Percentiles rank a stretch among this genome's conserved stretches.
phyloP scores from a whole-genome alignment of 1,140 invertebrate species.

The Microvelia longipes region DNA sequence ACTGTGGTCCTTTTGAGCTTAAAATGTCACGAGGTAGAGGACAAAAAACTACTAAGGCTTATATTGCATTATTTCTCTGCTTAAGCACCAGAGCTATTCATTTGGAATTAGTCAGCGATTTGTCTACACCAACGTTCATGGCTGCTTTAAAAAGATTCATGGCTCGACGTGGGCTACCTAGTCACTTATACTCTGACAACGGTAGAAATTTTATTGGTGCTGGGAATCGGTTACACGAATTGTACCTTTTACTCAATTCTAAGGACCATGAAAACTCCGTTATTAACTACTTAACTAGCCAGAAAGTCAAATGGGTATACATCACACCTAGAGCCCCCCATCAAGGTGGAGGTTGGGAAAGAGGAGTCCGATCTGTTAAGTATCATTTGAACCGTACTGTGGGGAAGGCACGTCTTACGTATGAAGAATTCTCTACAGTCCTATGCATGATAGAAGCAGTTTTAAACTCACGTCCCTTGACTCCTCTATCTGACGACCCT shows the following conservation, averaged over 20 bases:
- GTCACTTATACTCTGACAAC: background rate
- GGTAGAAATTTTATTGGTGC: background rate
- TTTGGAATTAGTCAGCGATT: background rate
- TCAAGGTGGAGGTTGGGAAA: background rate
- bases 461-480: slow-evolving; percentile 24
- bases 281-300: background rate
- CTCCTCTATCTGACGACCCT: slow-evolving; percentile 18
- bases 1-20: too few relatives aligned
- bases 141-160: background rate
- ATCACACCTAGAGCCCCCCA: background rate
- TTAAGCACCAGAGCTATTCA: background rate
- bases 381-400: background rate
- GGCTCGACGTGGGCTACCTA: background rate
- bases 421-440: slow-evolving; percentile 25
- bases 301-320: background rate
- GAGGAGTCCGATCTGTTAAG: background rate
- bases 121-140: background rate
- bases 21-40: too few relatives aligned
- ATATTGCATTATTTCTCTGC: background rate
- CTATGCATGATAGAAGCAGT: slow-evolving; percentile 22
- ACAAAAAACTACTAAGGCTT: too few relatives aligned
- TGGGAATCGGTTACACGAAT: background rate
- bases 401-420: background rate
- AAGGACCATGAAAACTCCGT: background rate
- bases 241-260: background rate